Evolutionary conservation across 2,113 vertebrate genomes (phyloP).

Genomic region (Tragelaphus strepsiceros): DNA sequence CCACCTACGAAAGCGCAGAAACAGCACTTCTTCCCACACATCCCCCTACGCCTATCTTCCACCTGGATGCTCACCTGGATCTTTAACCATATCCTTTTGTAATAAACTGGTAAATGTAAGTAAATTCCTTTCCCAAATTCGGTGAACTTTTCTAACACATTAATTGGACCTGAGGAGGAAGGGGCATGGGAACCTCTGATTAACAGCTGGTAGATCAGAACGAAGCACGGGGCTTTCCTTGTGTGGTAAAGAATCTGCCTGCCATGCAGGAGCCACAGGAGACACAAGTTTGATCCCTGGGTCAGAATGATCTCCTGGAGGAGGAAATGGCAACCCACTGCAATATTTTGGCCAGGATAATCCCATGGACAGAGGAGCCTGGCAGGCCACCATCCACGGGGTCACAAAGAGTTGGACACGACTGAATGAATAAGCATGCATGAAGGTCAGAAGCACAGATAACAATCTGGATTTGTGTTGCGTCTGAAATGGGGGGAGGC

Average conservation of each 20-base stretch:
- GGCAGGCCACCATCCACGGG: accelerated
- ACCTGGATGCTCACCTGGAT: background rate
- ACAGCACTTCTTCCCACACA: background rate
- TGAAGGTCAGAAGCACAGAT: background rate
- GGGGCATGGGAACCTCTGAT: background rate
- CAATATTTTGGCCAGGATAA: background rate
- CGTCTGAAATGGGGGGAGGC: background rate
- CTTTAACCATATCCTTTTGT: background rate
- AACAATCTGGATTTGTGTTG: background rate
- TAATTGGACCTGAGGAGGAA: background rate
- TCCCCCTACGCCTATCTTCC: background rate
- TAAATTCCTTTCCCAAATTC: background rate
- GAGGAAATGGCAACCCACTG: background rate
- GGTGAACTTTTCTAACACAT: background rate
- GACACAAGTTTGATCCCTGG: background rate
- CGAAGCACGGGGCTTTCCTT: background rate
- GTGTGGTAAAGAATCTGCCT: background rate
- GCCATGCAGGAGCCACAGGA: background rate
- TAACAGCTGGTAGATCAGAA: background rate
- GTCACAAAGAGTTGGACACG: accelerated
- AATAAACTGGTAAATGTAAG: background rate
- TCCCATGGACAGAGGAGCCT: background rate
- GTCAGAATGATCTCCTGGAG: background rate
- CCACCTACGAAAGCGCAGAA: background rate
- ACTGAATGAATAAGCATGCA: accelerated